Evolutionary conservation across 2,888 invertebrate genomes (phyloP).

Genomic region (Dasysyrphus albostriatus): DNA sequence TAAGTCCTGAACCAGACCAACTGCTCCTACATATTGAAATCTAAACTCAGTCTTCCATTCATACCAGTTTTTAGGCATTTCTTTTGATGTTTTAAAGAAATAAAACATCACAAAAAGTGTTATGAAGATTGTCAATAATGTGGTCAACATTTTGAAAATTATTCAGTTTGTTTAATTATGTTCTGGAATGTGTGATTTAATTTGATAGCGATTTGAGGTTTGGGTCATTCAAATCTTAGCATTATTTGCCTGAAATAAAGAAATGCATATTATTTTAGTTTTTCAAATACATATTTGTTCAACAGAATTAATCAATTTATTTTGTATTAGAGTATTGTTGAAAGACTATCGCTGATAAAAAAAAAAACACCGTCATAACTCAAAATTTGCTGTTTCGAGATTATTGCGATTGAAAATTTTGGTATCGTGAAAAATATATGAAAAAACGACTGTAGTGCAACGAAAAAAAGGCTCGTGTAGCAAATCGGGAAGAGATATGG

Average conservation of each 20-base stretch:
- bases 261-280: neutral
- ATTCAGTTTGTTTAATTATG: neutral
- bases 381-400: too few species aligned
- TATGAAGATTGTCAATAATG: conserved; percentile 74
- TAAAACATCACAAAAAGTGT: conserved; percentile 80
- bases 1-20: conserved; percentile 82
- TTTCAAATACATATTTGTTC: neutral
- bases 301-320: too few species aligned
- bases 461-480: too few species aligned
- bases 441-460: too few species aligned
- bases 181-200: conserved; percentile 4
- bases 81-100: conserved; percentile 83
- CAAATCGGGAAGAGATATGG: too few species aligned
- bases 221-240: conserved; percentile 2
- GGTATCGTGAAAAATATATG: too few species aligned
- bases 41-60: conserved; percentile 83
- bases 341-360: too few species aligned
- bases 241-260: conserved; percentile 2
- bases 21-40: conserved; percentile 81
- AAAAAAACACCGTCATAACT: too few species aligned
- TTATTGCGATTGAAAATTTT: too few species aligned
- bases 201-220: neutral
- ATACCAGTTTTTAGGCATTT: conserved; percentile 82
- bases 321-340: too few species aligned
- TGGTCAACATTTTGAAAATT: conserved; percentile 35